phyloP scores from a whole-genome alignment of 2,888 invertebrate genomes.

The Drosophila rellima region DNA sequence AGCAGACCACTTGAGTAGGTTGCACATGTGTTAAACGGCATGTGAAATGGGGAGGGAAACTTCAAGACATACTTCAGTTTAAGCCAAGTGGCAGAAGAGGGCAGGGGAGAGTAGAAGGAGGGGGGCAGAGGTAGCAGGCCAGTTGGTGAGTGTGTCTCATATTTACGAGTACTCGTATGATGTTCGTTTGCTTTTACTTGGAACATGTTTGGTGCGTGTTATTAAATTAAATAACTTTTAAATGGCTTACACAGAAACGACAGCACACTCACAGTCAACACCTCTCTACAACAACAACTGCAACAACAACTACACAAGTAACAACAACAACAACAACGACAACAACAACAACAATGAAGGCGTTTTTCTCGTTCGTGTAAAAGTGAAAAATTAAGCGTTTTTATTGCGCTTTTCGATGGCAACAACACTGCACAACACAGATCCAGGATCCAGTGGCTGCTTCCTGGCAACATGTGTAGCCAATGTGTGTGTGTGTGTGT shows the following conservation, averaged over 20 bases:
- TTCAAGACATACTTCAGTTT: not conserved
- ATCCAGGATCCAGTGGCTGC: slow-evolving; percentile 39
- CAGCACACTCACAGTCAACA: slow-evolving; percentile 44
- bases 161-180: slow-evolving; percentile 43
- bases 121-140: not conserved
- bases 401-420: slow-evolving; percentile 76
- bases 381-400: slow-evolving; percentile 82
- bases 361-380: slow-evolving; percentile 66
- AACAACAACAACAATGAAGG: slow-evolving; percentile 26
- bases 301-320: slow-evolving; percentile 14
- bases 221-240: slow-evolving; percentile 82
- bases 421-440: slow-evolving; percentile 52
- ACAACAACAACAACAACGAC: slow-evolving; percentile 1
- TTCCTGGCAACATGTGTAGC: slow-evolving; percentile 74
- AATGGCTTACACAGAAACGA: slow-evolving; percentile 70
- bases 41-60: not conserved
- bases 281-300: slow-evolving; percentile 18
- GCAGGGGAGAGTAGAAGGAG: not conserved
- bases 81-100: not conserved
- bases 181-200: slow-evolving; percentile 68
- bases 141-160: slow-evolving; percentile 22
- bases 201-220: slow-evolving; percentile 72
- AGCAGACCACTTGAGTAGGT: slow-evolving; percentile 12
- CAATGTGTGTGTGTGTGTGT: slow-evolving; percentile 48
- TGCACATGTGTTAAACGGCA: slow-evolving; percentile 12